Conservation (phyloP, 2,797 vertebrate species). For the Halcyon leucocephala region DNA sequence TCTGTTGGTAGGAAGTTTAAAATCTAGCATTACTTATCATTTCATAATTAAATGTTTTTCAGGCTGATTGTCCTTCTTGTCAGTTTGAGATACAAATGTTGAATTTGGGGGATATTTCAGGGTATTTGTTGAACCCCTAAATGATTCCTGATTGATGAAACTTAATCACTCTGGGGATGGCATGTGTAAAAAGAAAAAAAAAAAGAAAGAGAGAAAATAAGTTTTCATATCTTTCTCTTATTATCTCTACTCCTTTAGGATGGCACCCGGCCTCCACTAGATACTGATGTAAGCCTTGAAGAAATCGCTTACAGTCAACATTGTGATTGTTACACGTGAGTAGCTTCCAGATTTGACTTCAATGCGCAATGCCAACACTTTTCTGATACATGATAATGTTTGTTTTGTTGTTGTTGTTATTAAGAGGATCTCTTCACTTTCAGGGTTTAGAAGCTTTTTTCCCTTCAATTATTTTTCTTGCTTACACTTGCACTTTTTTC, state of each 20-base stretch:
- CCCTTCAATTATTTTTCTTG: not conserved
- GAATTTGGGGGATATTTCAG: not conserved
- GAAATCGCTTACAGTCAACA: conserved; percentile 84
- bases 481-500: not conserved
- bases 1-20: not conserved
- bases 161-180: not conserved
- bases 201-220: too few relatives aligned
- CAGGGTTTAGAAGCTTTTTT: not conserved
- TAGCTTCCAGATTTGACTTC: conserved; percentile 1
- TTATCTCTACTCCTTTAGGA: conserved; percentile 68
- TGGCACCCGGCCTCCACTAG: conserved; percentile 87
- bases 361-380: not conserved
- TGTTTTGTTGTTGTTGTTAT: not conserved
- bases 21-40: not conserved
- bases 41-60: not conserved
- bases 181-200: not conserved
- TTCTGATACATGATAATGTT: not conserved
- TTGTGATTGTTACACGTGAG: conserved; percentile 91
- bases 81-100: not conserved
- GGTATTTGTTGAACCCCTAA: not conserved
- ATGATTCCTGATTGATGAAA: not conserved
- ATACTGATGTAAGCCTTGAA: conserved; percentile 85
- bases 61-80: not conserved
- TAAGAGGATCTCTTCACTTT: not conserved
- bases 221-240: not conserved